Evolutionary conservation across 1,140 invertebrate genomes (phyloP).

Genomic region (Lepidurus packardi): DNA sequence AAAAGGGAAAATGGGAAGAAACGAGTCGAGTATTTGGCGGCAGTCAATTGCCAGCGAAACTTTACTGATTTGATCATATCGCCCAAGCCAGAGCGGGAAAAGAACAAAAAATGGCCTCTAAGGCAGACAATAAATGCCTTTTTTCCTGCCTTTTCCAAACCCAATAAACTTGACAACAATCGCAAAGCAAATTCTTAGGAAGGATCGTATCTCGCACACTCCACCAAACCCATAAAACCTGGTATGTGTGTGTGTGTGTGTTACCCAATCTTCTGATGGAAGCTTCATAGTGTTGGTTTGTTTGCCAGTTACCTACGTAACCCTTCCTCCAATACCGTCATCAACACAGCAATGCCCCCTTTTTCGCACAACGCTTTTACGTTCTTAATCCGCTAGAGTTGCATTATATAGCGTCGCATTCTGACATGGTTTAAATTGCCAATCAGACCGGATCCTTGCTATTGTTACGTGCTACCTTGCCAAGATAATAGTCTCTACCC

Average conservation of each 20-base stretch:
- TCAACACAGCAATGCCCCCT: background rate
- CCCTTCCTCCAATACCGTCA: background rate
- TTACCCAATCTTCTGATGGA: background rate
- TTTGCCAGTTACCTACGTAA: background rate
- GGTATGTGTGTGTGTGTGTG: background rate
- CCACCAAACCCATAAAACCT: background rate
- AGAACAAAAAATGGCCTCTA: conserved; percentile 10
- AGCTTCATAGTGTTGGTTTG: background rate
- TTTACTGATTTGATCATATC: conserved; percentile 22
- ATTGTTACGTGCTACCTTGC: background rate
- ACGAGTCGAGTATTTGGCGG: conserved; percentile 3
- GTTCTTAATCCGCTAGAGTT: no score
- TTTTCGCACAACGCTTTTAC: background rate
- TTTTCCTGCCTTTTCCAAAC: background rate
- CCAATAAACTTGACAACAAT: conserved; percentile 18
- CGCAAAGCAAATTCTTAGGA: background rate
- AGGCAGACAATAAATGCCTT: background rate
- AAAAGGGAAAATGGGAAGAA: background rate
- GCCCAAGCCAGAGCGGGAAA: background rate
- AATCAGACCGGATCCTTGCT: background rate
- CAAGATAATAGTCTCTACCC: background rate
- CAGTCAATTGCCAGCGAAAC: conserved; percentile 13
- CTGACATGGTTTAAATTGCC: background rate
- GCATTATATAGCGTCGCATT: background rate
- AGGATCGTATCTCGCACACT: background rate